These are phyloP conservation scores for Ficedula albicollis DNA, from an alignment of 2,797 vertebrate species.

Conservation along the genomic window DNA sequence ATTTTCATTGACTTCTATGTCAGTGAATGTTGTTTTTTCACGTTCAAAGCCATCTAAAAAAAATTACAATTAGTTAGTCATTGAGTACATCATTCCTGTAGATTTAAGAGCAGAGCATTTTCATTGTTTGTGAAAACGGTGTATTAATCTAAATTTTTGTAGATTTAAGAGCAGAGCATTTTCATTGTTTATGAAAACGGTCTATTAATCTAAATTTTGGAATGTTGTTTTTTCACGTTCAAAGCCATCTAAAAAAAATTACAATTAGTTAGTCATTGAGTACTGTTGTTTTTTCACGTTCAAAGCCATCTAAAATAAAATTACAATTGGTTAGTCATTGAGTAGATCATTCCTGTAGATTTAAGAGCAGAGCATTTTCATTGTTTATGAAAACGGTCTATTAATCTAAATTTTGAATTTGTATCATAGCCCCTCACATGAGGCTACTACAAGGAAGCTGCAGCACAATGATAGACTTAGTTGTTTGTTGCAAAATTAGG, in stretches of 20 bases:
- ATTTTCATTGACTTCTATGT: neutral
- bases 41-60: neutral
- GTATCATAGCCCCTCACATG: neutral
- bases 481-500: neutral
- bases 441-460: neutral
- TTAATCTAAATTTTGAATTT: neutral
- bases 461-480: neutral
- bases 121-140: neutral
- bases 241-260: too few relatives aligned
- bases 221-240: too few relatives aligned
- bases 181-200: too few relatives aligned
- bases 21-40: neutral
- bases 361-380: neutral
- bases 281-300: too few relatives aligned
- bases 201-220: too few relatives aligned
- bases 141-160: neutral
- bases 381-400: neutral
- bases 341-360: neutral
- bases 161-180: too few relatives aligned
- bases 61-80: neutral
- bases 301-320: neutral
- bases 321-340: neutral
- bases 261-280: too few relatives aligned
- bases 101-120: neutral
- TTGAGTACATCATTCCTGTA: neutral